Evolutionary conservation across 2,113 vertebrate genomes (phyloP).

Genomic region (Galemys pyrenaicus): DNA sequence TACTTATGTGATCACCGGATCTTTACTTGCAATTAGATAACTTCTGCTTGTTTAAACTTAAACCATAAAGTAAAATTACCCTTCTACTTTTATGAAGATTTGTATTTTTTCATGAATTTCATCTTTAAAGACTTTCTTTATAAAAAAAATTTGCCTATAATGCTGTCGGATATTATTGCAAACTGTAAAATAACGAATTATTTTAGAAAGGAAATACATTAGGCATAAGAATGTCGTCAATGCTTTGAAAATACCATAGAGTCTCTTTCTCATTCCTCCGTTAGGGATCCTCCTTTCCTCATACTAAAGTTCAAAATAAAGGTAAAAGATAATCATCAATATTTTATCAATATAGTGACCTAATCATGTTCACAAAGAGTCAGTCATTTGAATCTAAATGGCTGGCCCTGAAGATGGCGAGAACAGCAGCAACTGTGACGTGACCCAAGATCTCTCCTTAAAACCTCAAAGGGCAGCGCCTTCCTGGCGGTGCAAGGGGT

Average conservation of each 20-base stretch:
- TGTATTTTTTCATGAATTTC: not conserved
- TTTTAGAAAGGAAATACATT: not conserved
- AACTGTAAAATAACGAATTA: not conserved
- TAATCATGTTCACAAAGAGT: not conserved
- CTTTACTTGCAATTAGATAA: not conserved
- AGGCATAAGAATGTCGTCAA: not conserved
- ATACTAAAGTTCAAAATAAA: not conserved
- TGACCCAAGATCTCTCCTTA: not conserved
- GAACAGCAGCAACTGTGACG: too few species aligned
- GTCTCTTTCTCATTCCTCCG: not conserved
- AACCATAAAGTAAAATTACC: not conserved
- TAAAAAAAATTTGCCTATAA: conserved; percentile 13
- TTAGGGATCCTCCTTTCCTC: accelerated
- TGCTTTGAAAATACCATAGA: not conserved
- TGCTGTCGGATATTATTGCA: not conserved
- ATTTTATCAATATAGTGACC: not conserved
- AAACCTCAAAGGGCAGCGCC: not conserved
- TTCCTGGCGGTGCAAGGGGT: too few species aligned
- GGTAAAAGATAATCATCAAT: not conserved
- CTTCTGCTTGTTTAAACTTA: conserved; percentile 15
- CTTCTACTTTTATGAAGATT: not conserved
- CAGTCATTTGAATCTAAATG: not conserved
- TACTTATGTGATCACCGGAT: not conserved
- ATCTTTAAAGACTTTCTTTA: not conserved
- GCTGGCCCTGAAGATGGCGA: not conserved